These are phyloP conservation scores for Cyanistes caeruleus DNA, from an alignment of 2,113 vertebrate genomes.

Conservation along the genomic window DNA sequence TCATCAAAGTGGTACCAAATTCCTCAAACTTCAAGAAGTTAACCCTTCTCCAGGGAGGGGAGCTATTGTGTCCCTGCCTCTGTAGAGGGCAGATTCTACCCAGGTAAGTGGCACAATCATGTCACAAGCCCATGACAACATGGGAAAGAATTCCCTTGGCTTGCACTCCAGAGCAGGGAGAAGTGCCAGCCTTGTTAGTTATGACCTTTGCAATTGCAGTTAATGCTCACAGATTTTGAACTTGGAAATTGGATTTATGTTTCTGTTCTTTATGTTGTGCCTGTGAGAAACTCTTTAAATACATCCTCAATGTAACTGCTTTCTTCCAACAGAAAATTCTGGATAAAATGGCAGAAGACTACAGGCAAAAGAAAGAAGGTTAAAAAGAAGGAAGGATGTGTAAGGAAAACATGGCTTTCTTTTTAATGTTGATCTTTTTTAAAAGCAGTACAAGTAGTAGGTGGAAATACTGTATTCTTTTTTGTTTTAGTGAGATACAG, in stretches of 20 bases:
- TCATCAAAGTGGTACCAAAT: not conserved
- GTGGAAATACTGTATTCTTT: constrained; percentile 75
- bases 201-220: not conserved
- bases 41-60: not conserved
- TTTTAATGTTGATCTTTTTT: constrained; percentile 83
- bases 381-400: constrained; percentile 65
- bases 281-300: not conserved
- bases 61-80: not conserved
- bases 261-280: not conserved
- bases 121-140: not conserved
- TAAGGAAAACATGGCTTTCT: constrained; percentile 77
- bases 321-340: constrained; percentile 77
- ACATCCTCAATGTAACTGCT: not conserved
- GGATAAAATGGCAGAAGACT: constrained; percentile 82
- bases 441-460: constrained; percentile 77
- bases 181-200: not conserved
- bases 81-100: not conserved
- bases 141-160: not conserved
- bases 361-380: constrained; percentile 79
- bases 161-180: not conserved
- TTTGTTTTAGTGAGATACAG: constrained; percentile 78
- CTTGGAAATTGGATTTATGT: not conserved
- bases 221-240: not conserved
- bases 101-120: not conserved
- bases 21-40: not conserved